Conservation (phyloP, 2,113 vertebrate genomes). For the Plecturocebus donacophilus region DNA sequence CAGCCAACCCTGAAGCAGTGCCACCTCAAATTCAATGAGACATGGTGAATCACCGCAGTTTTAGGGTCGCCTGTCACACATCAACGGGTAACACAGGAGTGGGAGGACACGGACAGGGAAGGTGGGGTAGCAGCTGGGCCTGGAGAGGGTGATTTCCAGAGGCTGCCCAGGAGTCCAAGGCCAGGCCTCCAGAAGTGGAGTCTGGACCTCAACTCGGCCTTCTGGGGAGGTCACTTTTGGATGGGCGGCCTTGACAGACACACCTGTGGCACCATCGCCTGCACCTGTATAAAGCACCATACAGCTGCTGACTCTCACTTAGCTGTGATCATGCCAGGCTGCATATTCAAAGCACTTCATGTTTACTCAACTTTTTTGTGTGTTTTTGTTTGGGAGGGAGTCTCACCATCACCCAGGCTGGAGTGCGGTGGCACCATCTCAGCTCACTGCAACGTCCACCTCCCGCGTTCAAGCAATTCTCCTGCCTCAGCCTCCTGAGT, state of each 20-base stretch:
- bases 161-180: neutral
- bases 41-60: neutral
- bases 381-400: too few relatives aligned
- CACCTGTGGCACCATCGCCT: too few relatives aligned
- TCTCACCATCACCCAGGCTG: too few relatives aligned
- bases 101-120: neutral
- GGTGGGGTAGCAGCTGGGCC: neutral
- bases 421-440: too few relatives aligned
- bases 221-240: too few relatives aligned
- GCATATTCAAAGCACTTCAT: neutral
- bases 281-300: accelerated
- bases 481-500: too few relatives aligned
- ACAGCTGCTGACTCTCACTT: neutral
- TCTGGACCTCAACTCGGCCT: neutral
- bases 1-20: accelerated
- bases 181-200: neutral
- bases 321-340: neutral
- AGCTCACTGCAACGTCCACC: too few relatives aligned
- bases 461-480: too few relatives aligned
- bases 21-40: neutral
- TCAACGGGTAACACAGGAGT: accelerated
- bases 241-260: neutral
- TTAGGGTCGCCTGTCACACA: too few relatives aligned
- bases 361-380: neutral
- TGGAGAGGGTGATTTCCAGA: neutral